Evolutionary conservation across 1,140 invertebrate species (phyloP).

Genomic region (Matsumurasca onukii): DNA sequence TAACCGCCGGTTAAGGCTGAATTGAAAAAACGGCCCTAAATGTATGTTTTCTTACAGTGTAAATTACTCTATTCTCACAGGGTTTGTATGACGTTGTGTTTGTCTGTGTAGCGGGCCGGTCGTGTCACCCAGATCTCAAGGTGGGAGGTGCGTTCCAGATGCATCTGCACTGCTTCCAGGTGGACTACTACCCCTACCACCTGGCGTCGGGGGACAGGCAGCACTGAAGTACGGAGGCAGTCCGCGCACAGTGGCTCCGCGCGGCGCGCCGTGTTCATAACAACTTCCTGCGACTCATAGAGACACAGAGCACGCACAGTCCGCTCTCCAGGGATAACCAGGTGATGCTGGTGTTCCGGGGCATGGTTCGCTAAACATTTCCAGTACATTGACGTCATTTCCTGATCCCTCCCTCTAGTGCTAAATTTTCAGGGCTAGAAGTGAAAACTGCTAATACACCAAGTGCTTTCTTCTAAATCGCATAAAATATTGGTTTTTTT

Average conservation of each 20-base stretch:
- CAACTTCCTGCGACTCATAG: constrained; percentile 33
- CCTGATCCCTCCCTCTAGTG: too few species aligned
- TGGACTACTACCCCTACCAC: constrained; percentile 98
- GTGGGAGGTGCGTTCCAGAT: constrained; percentile 95
- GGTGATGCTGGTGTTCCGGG: too few species aligned
- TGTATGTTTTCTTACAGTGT: not conserved
- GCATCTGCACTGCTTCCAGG: constrained; percentile 80
- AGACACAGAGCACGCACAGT: not conserved
- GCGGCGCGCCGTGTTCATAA: constrained; percentile 65
- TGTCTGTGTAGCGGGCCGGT: constrained; percentile 67
- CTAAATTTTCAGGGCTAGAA: too few species aligned
- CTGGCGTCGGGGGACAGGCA: constrained; percentile 81
- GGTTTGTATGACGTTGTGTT: not conserved
- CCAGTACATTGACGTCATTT: too few species aligned
- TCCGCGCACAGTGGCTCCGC: constrained; percentile 73
- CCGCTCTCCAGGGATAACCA: constrained; percentile 6
- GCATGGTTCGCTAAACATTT: too few species aligned
- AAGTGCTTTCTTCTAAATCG: too few species aligned
- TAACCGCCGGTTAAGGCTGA: too few species aligned
- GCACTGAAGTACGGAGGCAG: constrained; percentile 77
- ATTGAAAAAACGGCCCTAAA: too few species aligned
- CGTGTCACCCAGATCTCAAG: constrained; percentile 77
- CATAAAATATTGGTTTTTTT: too few species aligned
- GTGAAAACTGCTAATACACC: too few species aligned
- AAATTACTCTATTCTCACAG: not conserved